phyloP scores from a whole-genome alignment of 2,797 vertebrate genomes.

The Gadopsis bispinosus region DNA sequence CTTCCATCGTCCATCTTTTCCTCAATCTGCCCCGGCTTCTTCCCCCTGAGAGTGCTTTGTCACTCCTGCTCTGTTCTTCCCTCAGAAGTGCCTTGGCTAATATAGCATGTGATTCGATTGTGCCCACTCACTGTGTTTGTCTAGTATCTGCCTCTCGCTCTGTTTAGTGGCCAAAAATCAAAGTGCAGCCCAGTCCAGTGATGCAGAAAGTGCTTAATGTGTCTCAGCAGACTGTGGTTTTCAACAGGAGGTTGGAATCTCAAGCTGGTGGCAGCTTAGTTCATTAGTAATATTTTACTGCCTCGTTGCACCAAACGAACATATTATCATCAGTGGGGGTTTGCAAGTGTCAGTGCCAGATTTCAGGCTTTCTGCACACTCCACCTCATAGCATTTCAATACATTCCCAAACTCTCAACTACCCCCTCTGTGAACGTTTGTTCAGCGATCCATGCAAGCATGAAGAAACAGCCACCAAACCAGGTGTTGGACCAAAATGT shows the following conservation, averaged over 20 bases:
- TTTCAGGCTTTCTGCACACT: constrained; percentile 31
- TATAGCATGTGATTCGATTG: constrained; percentile 46
- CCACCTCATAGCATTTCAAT: constrained; percentile 10
- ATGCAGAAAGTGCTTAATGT: constrained; percentile 44
- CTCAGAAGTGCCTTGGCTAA: constrained; percentile 27
- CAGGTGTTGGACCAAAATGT: constrained; percentile 10
- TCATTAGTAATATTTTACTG: constrained; percentile 42
- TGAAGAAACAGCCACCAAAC: constrained; percentile 17
- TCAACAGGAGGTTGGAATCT: constrained; percentile 26
- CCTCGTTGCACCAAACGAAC: constrained; percentile 34
- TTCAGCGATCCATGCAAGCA: constrained; percentile 21
- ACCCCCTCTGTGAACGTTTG: constrained; percentile 19
- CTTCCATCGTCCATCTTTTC: background rate
- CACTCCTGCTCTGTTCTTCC: constrained; percentile 17
- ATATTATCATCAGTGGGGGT: constrained; percentile 27
- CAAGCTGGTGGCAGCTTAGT: constrained; percentile 31
- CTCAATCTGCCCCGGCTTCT: background rate
- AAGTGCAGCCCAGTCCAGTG: constrained; percentile 15
- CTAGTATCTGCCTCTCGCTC: constrained; percentile 5
- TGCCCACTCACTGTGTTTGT: constrained; percentile 24
- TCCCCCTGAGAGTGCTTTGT: constrained; percentile 8
- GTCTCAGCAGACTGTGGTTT: constrained; percentile 32
- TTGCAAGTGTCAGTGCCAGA: constrained; percentile 28
- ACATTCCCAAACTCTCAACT: constrained; percentile 18
- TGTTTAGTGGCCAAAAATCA: constrained; percentile 44